Base-by-base conservation (phyloP, 2,797 vertebrate genomes). In the Antrozous pallidus region DNA sequence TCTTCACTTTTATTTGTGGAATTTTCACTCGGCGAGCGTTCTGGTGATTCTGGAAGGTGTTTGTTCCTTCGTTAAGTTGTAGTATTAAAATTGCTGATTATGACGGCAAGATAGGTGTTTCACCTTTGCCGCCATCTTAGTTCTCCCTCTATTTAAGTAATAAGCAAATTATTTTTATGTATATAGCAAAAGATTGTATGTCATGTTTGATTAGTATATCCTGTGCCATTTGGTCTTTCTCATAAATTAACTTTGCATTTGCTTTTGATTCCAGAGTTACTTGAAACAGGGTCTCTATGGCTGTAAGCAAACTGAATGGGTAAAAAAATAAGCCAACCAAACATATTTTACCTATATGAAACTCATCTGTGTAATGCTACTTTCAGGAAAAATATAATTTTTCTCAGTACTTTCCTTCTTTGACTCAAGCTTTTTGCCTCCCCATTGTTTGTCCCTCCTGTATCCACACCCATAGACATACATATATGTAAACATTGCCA, bases 81-180 rank as follows among this genome's bases (percentile, higher is more conserved):
- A n/a, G n/a, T n/a, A n/a, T n/a, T n/a, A n/a, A n/a, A n/a, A n/a
- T n/a, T n/a, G n/a, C n/a, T n/a, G n/a, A n/a, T n/a, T n/a, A n/a
- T n/a, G n/a, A n/a, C n/a, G n/a, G n/a, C n/a, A n/a, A n/a, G n/a
- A n/a, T n/a, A n/a, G n/a, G n/a, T n/a, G n/a, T n/a, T n/a, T n/a
- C n/a, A n/a, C n/a, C n/a, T n/a, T n/a, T n/a, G n/a, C n/a, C n/a
- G n/a, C n/a, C n/a, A n/a, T n/a, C n/a, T n/a, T n/a, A n/a, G n/a
- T n/a, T n/a, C n/a, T n/a, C n/a, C n/a, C n/a, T 3, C 82, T 89
- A 63, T 40, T 93, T 77, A 70, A 82, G 31, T 14, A 75, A 84
- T n/a, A 42, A 65, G 47, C 24, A 45, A 65, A 36, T 67, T 73
- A 73, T 58, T 75, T 67, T 45, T 58, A 63, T 40, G 58, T 18